Conservation (phyloP, 2,113 vertebrate species). For the Delphinus delphis region DNA sequence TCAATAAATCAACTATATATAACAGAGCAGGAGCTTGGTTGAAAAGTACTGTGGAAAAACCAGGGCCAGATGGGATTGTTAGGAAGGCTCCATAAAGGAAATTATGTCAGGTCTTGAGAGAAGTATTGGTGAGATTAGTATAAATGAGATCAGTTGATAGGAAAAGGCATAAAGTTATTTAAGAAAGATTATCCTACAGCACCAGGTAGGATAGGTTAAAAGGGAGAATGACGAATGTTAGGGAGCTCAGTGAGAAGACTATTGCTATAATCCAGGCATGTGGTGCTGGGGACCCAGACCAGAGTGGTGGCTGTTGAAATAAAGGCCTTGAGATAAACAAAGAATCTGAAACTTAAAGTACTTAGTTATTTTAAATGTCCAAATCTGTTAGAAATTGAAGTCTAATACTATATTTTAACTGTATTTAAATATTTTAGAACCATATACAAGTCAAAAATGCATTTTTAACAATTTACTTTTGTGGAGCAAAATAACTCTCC, state of each 20-base stretch:
- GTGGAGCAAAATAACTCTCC: background rate
- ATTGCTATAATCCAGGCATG: background rate
- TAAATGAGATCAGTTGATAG: slow-evolving; percentile 4
- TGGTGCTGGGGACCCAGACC: background rate
- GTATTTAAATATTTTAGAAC: slow-evolving; percentile 21
- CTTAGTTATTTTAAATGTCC: slow-evolving; percentile 34
- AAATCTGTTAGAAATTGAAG: slow-evolving; percentile 30
- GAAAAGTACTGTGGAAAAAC: slow-evolving; percentile 34
- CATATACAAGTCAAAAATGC: slow-evolving; percentile 19
- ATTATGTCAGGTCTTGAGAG: background rate
- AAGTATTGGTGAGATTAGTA: background rate
- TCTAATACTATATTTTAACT: slow-evolving; percentile 37
- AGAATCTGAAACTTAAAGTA: background rate
- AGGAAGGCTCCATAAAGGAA: slow-evolving; percentile 26
- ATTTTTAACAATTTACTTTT: slow-evolving; percentile 35
- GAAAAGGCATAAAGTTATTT: background rate
- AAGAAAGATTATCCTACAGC: background rate
- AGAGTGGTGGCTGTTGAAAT: background rate
- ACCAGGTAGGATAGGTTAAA: background rate
- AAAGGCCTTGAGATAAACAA: slow-evolving; percentile 6
- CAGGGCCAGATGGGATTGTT: background rate
- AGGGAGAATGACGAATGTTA: background rate
- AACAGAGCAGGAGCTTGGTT: background rate
- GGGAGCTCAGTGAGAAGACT: background rate
- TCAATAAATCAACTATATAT: slow-evolving; percentile 53